phyloP scores from a whole-genome alignment of 37 sponge, comb jelly and placozoan species.

The Trichoplax adhaerens region DNA sequence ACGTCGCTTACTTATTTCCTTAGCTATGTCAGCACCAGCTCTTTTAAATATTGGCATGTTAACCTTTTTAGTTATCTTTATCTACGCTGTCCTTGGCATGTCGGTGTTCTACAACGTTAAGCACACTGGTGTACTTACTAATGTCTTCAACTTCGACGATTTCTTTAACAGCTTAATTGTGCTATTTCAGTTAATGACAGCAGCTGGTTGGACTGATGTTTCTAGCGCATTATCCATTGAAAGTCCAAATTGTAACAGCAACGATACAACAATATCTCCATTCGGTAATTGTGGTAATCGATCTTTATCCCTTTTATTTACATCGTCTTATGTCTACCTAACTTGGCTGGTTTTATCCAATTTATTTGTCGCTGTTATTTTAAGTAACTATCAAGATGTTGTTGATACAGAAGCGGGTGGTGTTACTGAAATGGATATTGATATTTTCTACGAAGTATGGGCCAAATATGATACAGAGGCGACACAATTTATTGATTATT shows the following conservation, averaged over 20 bases:
- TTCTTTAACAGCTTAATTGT: conserved; percentile 2
- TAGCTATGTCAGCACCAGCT: conserved; percentile 16
- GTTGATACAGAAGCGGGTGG: conserved; percentile 9
- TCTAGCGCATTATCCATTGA: conserved; percentile 9
- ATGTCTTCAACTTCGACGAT: conserved; percentile 13
- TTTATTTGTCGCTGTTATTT: conserved; percentile 24
- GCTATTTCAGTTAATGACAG: conserved; percentile 15
- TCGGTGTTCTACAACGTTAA: conserved; percentile 15
- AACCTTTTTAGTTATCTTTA: conserved; percentile 22
- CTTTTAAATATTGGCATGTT: conserved; percentile 18
- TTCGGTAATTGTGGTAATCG: conserved; percentile 19
- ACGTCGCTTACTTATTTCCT: conserved; percentile 12
- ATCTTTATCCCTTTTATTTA: conserved; percentile 7
- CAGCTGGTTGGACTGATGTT: conserved; percentile 29
- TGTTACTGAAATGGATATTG: conserved; percentile 16
- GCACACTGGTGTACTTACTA: conserved; percentile 11
- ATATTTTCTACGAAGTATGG: conserved; percentile 25
- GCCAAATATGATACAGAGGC: conserved; percentile 19
- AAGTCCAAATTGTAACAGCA: conserved; percentile 14
- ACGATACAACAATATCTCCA: not conserved
- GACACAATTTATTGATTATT: conserved; percentile 17
- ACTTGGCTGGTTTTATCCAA: conserved; percentile 18
- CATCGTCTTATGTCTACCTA: conserved; percentile 11
- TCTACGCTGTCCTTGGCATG: conserved; percentile 23
- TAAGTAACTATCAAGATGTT: conserved; percentile 17